Percentiles rank a stretch among this genome's conserved stretches.
These are phyloP conservation scores for Ypsolopha scabrella DNA, from an alignment of 2,888 invertebrate species.

Conservation along the genomic window DNA sequence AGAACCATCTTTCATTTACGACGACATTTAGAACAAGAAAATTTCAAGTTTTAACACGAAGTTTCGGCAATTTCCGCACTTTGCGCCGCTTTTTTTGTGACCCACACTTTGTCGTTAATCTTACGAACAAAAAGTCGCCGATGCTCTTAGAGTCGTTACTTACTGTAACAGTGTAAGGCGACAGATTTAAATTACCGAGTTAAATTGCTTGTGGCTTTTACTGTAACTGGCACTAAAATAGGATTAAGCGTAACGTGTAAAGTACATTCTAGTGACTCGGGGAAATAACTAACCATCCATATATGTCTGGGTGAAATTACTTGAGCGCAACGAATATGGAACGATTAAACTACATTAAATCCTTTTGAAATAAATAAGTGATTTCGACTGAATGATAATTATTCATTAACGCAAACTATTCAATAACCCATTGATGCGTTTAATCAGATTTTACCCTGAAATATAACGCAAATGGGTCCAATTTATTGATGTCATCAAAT, in stretches of 20 bases:
- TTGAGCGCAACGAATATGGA: no score
- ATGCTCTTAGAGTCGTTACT: slow-evolving; percentile 36
- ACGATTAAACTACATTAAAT: no score
- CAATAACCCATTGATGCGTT: no score
- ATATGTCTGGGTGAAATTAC: no score
- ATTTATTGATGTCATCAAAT: slow-evolving; percentile 15
- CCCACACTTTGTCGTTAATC: slow-evolving; percentile 65
- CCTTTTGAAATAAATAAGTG: no score
- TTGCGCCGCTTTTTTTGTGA: slow-evolving; percentile 58
- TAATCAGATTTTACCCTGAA: no score
- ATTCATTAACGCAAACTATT: no score
- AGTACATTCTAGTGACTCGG: no score
- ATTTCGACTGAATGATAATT: no score
- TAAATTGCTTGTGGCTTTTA: slow-evolving; percentile 25
- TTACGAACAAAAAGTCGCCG: slow-evolving; percentile 59
- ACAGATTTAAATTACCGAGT: slow-evolving; percentile 47
- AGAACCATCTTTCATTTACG: slow-evolving; percentile 68
- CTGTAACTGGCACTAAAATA: neutral
- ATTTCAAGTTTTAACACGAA: slow-evolving; percentile 64
- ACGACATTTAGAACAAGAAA: slow-evolving; percentile 66
- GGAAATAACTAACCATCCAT: no score
- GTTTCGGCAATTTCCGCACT: slow-evolving; percentile 66
- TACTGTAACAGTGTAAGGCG: slow-evolving; percentile 45
- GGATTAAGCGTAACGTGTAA: no score
- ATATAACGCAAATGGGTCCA: no score